Evolutionary conservation across 2,888 invertebrate species (phyloP), one percentile per base, ranked within the genome.

Genomic region (Anthophora plumipes): DNA sequence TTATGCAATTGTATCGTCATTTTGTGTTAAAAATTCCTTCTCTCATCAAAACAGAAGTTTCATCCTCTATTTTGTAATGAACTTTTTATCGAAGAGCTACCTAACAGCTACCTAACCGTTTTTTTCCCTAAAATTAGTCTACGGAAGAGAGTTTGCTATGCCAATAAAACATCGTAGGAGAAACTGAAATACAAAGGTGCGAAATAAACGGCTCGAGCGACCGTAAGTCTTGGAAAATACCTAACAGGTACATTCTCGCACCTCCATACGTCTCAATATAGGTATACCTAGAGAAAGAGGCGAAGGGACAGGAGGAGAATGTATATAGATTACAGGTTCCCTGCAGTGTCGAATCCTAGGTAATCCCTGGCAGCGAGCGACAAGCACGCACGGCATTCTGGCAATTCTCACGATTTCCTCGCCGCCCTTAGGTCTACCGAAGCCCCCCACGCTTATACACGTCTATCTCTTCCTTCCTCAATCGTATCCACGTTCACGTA

Each of bases 371-470:
- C 68, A 89, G 85, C 82, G 67, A 80, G 78, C 84, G 78, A 68
- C 84, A 72, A 80, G 87, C 91, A 91, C 91, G 91, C 87, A 85
- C 85, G 83, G 83, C 82, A 89, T 90, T 90, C 89, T 86, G 85
- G 77, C 87, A 85, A 89, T 89, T 88, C 88, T 85, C 88, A 90
- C 88, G 88, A 88, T 82, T 87, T 83, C 80, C 82, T 69, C 73
- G 75, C 60, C 75, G 43, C 52, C 80, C 54, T 69, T 68, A 41
- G 61, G 25, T 69, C 72, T 57, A 64, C 61, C 68, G 60, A 20
- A 57, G 52, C 20, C 68, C n/a, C 74, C 63, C 68, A 39, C 64
- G 57, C 76, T 76, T 77, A 46, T 74, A 61, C 22, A 68, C 74
- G 57, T 55, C 68, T 69, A 71, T 80, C 64, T 41, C n/a, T 75